phyloP scores from a whole-genome alignment of 2,113 vertebrate species.

The Sylvicapra grimmia region DNA sequence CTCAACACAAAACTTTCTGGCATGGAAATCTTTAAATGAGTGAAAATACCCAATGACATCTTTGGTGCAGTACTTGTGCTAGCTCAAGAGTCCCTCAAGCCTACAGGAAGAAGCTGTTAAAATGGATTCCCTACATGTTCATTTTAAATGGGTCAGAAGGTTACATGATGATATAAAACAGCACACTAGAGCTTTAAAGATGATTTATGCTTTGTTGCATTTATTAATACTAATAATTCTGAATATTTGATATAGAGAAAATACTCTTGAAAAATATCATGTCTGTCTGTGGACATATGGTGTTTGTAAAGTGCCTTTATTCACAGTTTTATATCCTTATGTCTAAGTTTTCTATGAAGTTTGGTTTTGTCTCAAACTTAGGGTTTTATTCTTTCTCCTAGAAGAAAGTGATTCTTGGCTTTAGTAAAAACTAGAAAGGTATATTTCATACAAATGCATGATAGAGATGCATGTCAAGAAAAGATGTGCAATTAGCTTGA shows the following conservation, averaged over 20 bases:
- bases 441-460: background rate
- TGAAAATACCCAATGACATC: constrained; percentile 37
- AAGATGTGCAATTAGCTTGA: background rate
- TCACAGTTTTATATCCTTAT: constrained; percentile 12
- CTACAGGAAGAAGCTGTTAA: constrained; percentile 57
- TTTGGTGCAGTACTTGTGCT: constrained; percentile 16
- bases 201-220: constrained; percentile 47
- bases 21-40: constrained; percentile 25
- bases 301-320: constrained; percentile 25
- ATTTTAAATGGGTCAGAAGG: constrained; percentile 47
- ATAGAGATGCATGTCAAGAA: background rate
- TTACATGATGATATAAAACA: constrained; percentile 46
- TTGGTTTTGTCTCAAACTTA: background rate
- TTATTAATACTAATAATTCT: constrained; percentile 63
- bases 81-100: constrained; percentile 7
- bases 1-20: constrained; percentile 49
- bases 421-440: background rate
- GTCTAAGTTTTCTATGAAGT: background rate
- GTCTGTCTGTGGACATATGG: constrained; percentile 23
- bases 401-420: background rate
- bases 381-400: background rate
- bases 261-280: constrained; percentile 10
- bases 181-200: constrained; percentile 46
- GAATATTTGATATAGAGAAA: constrained; percentile 18
- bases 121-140: constrained; percentile 54